Percentiles rank a stretch among this genome's conserved stretches.
These are phyloP conservation scores for Leptopilina clavipes DNA, from an alignment of 1,140 invertebrate species.

Conservation along the genomic window DNA sequence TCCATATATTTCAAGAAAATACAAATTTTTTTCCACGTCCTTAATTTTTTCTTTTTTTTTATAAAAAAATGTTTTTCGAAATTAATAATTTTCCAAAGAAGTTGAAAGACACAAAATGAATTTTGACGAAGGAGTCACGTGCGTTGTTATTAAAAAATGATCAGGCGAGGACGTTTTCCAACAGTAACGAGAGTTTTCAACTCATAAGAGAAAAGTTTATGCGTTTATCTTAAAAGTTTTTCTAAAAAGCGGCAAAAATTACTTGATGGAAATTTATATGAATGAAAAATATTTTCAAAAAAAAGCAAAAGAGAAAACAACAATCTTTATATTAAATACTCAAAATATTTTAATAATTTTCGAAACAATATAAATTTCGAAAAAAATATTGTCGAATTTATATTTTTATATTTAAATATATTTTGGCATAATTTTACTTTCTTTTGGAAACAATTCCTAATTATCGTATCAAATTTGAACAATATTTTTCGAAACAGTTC, in stretches of 20 bases:
- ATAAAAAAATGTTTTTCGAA: background rate
- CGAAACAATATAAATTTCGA: too few relatives aligned
- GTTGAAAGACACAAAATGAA: background rate
- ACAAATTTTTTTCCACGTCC: too few relatives aligned
- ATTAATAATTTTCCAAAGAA: background rate
- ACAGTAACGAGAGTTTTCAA: slow-evolving; percentile 38
- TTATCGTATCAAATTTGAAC: too few relatives aligned
- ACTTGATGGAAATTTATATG: background rate
- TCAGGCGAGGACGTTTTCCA: background rate
- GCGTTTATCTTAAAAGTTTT: slow-evolving; percentile 7
- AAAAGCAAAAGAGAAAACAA: background rate
- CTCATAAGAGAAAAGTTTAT: background rate
- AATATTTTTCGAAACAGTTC: too few relatives aligned
- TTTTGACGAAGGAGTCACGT: background rate
- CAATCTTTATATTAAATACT: too few relatives aligned
- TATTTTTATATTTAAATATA: too few relatives aligned
- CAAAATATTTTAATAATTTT: too few relatives aligned
- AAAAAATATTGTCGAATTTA: too few relatives aligned
- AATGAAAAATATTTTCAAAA: background rate
- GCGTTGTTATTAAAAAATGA: background rate
- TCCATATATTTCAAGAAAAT: too few relatives aligned
- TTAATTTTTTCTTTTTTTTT: too few relatives aligned
- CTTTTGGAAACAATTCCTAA: too few relatives aligned
- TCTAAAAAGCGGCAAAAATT: background rate
- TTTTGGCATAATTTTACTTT: too few relatives aligned